A percentile compares a stretch with the other conserved stretches of the same genome.
These are phyloP conservation scores for Pterostichus madidus DNA, from an alignment of 2,888 invertebrate genomes.

Conservation along the genomic window DNA sequence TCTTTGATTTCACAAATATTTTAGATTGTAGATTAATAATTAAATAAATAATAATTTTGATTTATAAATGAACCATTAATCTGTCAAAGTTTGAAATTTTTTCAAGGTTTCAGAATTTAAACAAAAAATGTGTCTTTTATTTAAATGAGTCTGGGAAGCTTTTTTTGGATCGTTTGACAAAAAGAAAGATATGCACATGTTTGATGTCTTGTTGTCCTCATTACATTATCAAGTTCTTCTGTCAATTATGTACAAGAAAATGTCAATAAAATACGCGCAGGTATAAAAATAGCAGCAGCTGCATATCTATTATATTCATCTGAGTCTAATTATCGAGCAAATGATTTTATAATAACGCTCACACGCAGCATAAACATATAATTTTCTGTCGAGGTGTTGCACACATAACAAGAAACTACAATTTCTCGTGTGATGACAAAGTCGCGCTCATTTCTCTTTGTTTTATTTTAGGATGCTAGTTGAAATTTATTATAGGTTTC, in stretches of 20 bases:
- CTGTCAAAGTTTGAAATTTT: no score
- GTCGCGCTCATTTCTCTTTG: slow-evolving; percentile 1
- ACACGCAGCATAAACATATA: not conserved
- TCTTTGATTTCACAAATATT: no score
- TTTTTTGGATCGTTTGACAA: no score
- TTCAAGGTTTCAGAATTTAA: no score
- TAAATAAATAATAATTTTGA: no score
- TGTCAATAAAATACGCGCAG: not conserved
- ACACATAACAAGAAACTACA: not conserved
- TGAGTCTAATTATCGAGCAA: slow-evolving; percentile 21
- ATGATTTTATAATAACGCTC: slow-evolving; percentile 38
- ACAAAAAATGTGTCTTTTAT: no score
- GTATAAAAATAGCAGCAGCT: slow-evolving; percentile 4
- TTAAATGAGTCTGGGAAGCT: no score
- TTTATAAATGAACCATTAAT: no score
- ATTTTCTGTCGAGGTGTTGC: slow-evolving; percentile 12
- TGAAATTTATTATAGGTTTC: slow-evolving; percentile 11
- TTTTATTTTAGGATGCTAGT: not conserved
- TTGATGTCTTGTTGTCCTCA: no score
- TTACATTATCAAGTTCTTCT: no score
- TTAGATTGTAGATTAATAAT: no score
- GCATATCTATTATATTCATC: slow-evolving; percentile 7
- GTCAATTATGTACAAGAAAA: not conserved
- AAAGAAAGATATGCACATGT: no score
- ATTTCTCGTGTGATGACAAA: not conserved